These are phyloP conservation scores for Vulpes ferrilata DNA, from an alignment of 2,113 vertebrate species.

Conservation along the genomic window DNA sequence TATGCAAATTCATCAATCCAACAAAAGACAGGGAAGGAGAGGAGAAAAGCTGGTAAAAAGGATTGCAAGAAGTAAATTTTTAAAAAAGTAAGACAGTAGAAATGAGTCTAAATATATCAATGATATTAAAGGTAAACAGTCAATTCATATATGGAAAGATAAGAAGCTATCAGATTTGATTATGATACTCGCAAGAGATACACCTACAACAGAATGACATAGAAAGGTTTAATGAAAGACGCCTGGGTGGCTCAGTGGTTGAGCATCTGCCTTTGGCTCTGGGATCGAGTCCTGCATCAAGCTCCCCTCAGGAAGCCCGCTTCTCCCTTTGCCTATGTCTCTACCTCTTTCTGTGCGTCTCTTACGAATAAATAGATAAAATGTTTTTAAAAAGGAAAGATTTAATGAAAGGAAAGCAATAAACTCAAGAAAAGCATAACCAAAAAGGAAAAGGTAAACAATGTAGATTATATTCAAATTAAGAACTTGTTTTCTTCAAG, in stretches of 20 bases:
- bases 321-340: too few species aligned
- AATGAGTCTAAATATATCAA: neutral
- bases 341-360: too few species aligned
- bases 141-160: neutral
- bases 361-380: too few species aligned
- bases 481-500: neutral
- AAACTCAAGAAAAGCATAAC: slow-evolving; percentile 13
- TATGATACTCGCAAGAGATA: neutral
- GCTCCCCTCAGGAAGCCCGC: too few species aligned
- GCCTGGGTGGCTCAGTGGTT: too few species aligned
- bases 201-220: neutral
- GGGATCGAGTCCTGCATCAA: too few species aligned
- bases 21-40: neutral
- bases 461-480: neutral
- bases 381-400: too few species aligned
- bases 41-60: neutral
- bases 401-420: neutral
- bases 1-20: neutral
- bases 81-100: neutral
- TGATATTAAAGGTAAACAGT: neutral
- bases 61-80: neutral
- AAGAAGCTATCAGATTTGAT: neutral
- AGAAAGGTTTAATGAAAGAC: neutral
- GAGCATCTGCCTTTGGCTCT: too few species aligned
- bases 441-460: neutral